Conservation (phyloP, 2,113 vertebrate genomes). For the Synodontis membranacea region DNA sequence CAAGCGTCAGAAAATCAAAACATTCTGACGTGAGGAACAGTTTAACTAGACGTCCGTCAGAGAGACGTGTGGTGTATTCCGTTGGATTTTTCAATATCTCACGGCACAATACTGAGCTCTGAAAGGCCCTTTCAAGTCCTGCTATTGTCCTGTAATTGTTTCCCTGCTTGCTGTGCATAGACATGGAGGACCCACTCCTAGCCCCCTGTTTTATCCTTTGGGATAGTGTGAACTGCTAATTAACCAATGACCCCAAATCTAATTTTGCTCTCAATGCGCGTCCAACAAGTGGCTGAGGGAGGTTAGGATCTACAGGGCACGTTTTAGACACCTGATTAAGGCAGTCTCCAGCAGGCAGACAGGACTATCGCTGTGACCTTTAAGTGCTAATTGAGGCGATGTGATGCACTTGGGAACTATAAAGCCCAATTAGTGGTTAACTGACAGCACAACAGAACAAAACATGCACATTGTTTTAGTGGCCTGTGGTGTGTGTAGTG, state of each 20-base stretch:
- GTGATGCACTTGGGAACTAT: slow-evolving; percentile 27
- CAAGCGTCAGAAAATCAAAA: slow-evolving; percentile 28
- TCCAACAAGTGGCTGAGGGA: slow-evolving; percentile 44
- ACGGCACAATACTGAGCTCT: not conserved
- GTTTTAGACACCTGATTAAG: slow-evolving; percentile 18
- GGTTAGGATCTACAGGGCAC: not conserved
- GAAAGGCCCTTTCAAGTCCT: slow-evolving; percentile 42
- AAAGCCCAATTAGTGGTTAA: slow-evolving; percentile 26
- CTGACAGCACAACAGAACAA: slow-evolving; percentile 21
- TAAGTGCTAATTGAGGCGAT: slow-evolving; percentile 12
- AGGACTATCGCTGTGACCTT: slow-evolving; percentile 5
- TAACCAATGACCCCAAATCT: slow-evolving; percentile 58
- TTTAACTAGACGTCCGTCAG: not conserved
- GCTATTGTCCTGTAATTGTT: slow-evolving; percentile 55
- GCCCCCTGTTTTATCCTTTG: slow-evolving; percentile 46
- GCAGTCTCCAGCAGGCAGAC: not conserved
- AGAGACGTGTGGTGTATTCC: not conserved
- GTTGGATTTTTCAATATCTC: not conserved
- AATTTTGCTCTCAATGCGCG: slow-evolving; percentile 50
- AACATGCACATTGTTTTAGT: slow-evolving; percentile 16
- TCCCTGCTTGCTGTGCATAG: slow-evolving; percentile 23
- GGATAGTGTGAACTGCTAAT: slow-evolving; percentile 58
- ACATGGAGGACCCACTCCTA: slow-evolving; percentile 43
- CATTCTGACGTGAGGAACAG: not conserved
- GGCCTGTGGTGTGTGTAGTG: not conserved